Evolutionary conservation across 2,113 vertebrate species (phyloP), one percentile per base, ranked within the genome.

Genomic region (Indicator maculatus): DNA sequence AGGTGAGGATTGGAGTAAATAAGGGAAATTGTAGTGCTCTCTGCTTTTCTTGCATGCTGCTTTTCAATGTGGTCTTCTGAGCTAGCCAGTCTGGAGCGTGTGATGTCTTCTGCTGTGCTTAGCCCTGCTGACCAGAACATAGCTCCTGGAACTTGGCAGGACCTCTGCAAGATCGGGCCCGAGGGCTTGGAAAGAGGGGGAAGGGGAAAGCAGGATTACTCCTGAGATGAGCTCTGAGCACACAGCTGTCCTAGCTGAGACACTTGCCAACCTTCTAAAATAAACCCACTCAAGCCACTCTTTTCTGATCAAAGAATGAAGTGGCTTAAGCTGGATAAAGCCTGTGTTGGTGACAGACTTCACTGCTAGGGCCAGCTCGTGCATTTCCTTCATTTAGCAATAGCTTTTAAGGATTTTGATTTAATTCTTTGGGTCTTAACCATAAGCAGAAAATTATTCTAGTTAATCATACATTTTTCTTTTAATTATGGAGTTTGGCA

Each of bases 241-340:
- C 2, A 21, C 94, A 95, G 92, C 92, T 94, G 80, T 90, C 94
- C 93, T 52, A 64, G 63, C 83, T 60, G 79, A 95, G 85, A 88
- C 83, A 78, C 61, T 93, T 88, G 73, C 89, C 93, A 96, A 76
- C 83, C 93, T 91, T 73, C 86, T 88, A 86, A 94, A 94, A 93
- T 84, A 90, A 93, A 88, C 96, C 90, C 53, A 66, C 17, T 31
- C 69, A 63, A 96, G 81, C 63, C 81, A 58, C 86, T 90, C 63
- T 80, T 80, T 93, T 82, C 91, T 97, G 97, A 97, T 97, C 97
- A 97, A 97, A 96, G 96, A 92, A 96, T 85, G 44, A 91, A 95
- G 74, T 92, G 93, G 84, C 94, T 96, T 97, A 97, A 96, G 94
- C 94, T 94, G 96, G 96, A 96, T 97, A 94, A 97, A 96, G 79